Percentiles rank a stretch among this genome's conserved stretches.
These are phyloP conservation scores for Luehdorfia chinensis DNA, from an alignment of 1,140 invertebrate genomes.

Conservation along the genomic window DNA sequence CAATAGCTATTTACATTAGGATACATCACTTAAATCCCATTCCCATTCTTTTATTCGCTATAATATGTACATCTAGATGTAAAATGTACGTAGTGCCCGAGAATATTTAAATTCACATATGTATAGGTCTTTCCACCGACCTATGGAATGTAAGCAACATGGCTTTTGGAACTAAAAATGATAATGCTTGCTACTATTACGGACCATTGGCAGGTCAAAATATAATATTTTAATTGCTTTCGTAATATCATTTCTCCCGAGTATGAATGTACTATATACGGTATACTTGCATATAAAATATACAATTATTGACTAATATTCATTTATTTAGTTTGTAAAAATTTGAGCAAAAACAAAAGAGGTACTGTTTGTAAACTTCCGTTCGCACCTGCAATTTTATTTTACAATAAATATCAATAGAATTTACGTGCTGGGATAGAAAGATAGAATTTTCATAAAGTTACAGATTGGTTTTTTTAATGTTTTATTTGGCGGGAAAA, in stretches of 20 bases:
- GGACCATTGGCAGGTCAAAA: not conserved
- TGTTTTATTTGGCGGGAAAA: no score
- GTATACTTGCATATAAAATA: no score
- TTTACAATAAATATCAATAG: no score
- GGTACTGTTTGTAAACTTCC: no score
- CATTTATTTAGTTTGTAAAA: constrained; percentile 6
- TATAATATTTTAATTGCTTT: not conserved
- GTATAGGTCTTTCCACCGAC: not conserved
- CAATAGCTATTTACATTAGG: not conserved
- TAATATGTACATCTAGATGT: not conserved
- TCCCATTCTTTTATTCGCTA: not conserved
- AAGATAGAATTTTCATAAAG: no score
- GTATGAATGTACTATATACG: not conserved
- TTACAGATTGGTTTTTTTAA: no score
- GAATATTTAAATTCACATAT: not conserved
- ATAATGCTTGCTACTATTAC: no score
- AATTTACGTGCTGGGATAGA: no score
- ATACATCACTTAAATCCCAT: no score
- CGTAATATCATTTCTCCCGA: not conserved
- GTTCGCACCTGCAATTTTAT: no score
- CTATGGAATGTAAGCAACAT: constrained; percentile 1
- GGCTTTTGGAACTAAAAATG: not conserved
- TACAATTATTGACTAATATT: not conserved
- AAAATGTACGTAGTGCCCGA: not conserved
- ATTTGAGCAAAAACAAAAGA: constrained; percentile 16